Conservation (phyloP, 2,888 invertebrate species). For the Hetaerina titia region DNA sequence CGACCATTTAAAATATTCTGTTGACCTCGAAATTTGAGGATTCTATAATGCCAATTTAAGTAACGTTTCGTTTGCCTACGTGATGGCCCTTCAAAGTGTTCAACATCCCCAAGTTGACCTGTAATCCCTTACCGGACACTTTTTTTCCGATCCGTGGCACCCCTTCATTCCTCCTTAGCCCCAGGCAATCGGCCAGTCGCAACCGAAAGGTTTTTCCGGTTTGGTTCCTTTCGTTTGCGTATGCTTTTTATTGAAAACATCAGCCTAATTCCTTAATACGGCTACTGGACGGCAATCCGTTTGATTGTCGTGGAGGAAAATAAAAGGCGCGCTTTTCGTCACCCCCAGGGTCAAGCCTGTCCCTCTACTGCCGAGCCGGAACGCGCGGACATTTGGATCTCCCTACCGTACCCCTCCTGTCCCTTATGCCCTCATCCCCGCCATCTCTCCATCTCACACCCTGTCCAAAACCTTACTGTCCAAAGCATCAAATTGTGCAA, state of each 20-base stretch:
- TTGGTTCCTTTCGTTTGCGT: background rate
- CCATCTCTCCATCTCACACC: background rate
- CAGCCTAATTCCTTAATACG: conserved; percentile 26
- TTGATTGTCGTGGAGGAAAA: background rate
- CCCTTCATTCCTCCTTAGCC: background rate
- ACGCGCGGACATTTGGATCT: background rate
- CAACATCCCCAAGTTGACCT: background rate
- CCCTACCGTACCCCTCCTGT: background rate
- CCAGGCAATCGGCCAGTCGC: background rate
- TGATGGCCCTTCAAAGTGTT: background rate
- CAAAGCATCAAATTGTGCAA: background rate
- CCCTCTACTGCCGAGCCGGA: background rate
- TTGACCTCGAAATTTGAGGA: background rate
- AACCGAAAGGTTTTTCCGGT: background rate
- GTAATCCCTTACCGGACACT: background rate
- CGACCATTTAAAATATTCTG: background rate
- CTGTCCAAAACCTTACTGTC: background rate
- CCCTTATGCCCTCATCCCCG: background rate
- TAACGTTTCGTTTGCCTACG: background rate
- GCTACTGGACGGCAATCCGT: conserved; percentile 13
- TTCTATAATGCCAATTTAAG: background rate
- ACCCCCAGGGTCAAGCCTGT: background rate
- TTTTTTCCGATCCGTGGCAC: background rate
- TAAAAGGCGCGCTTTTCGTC: background rate
- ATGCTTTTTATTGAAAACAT: conserved; percentile 20